Base-by-base conservation (phyloP, 2,113 vertebrate genomes). In the Sinocyclocheilus rhinocerous region DNA sequence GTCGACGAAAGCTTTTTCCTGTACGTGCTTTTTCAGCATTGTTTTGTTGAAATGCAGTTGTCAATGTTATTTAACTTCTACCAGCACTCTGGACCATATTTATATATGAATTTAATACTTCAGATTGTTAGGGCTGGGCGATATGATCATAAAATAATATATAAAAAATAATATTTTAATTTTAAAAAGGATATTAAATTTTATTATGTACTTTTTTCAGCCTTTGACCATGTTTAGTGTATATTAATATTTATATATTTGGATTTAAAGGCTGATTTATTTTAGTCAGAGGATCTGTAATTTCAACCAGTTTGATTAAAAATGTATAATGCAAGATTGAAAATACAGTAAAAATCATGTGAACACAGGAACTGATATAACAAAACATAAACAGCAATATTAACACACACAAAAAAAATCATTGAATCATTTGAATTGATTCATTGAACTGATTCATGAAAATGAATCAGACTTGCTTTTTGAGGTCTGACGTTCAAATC, bases 11-110 rank as follows among this genome's bases (percentile, higher is more conserved):
- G 36, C 36, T n/a, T 48, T 22, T 76, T 39, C 24, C 73, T 24
- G 52, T 76, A n/a, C 52, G 11, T 1, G 65, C 69, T 52, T 81
- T 78, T 82, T 67, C 26, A 70, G 55, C 61, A 48, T 84, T 39
- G 81, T 57, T 83, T 79, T 69, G 67, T n/a, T 67, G 75, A 63
- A 83, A 87, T 63, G 22, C 33, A n/a, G 57, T 61, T 61, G 57
- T 61, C 57, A 10, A n/a, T 82, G 61, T 72, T 55, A 63, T 55
- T 65, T 65, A 29, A 48, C 57, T 50, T 45, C 33, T 26, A 83
- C 24, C 77, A 69, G 59, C 50, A 81, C 59, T 36, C 42, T 39
- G 69, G 83, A 73, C 69, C 63, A 65, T 85, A 26, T 73, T 85
- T 63, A 85, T 85, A 61, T 86, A 20, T 29, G 48, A 81, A 33